Evolutionary conservation across 2,888 invertebrate species (phyloP).

Genomic region (Kuschelorhynchus macadamiae): DNA sequence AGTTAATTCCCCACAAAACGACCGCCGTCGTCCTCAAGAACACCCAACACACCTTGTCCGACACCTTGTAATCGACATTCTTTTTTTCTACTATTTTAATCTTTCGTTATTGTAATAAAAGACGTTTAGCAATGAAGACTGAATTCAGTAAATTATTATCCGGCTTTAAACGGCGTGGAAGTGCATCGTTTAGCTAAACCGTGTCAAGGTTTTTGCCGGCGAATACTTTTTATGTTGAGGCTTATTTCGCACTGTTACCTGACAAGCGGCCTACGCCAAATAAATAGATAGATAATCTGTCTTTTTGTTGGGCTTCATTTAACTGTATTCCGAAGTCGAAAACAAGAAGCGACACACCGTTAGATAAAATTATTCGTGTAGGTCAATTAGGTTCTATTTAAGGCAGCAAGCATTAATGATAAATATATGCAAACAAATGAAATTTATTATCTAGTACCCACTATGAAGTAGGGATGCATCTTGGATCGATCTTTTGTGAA

Average conservation of each 20-base stretch:
- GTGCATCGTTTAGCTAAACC: conserved; percentile 36
- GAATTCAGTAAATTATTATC: conserved; percentile 30
- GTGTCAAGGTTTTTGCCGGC: conserved; percentile 38
- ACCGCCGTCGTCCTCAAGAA: conserved; percentile 5
- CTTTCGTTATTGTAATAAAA: conserved; percentile 25
- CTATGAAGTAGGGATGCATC: too few species aligned
- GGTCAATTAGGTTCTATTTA: too few species aligned
- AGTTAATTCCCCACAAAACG: conserved; percentile 20
- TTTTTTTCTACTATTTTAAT: conserved; percentile 23
- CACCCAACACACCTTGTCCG: conserved; percentile 28
- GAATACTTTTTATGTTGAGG: conserved; percentile 28
- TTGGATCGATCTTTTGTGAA: too few species aligned
- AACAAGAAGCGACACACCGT: too few species aligned
- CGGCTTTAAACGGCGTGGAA: conserved; percentile 24
- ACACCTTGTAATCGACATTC: conserved; percentile 35
- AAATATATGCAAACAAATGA: too few species aligned
- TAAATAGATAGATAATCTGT: conserved; percentile 20
- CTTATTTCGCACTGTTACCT: conserved; percentile 31
- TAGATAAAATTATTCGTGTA: too few species aligned
- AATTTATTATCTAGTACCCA: too few species aligned
- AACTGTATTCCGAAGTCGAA: conserved; percentile 18
- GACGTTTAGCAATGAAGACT: conserved; percentile 12
- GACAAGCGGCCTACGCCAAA: conserved; percentile 24
- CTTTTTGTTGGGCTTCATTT: conserved; percentile 29
- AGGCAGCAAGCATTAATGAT: too few species aligned